Base-by-base conservation (phyloP, 1,140 invertebrate species). In the Lineus longissimus region DNA sequence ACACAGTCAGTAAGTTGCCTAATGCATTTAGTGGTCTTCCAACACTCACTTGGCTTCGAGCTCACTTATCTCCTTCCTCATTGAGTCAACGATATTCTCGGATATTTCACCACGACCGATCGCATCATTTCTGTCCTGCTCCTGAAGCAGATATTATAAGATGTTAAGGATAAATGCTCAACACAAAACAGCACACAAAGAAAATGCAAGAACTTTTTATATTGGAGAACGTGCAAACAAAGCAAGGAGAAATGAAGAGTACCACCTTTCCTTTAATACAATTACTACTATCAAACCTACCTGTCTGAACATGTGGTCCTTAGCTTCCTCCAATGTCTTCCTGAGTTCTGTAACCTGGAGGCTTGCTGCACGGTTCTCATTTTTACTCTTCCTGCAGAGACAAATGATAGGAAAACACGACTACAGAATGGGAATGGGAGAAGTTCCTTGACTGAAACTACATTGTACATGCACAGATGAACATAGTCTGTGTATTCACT, bases 31-130 rank as follows among this genome's bases (percentile, higher is more conserved):
- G n/a, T n/a, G n/a, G n/a, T n/a, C n/a, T n/a, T n/a, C n/a, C n/a
- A n/a, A n/a, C n/a, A 55, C 55, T 68, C 60, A 77, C 76, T 69
- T 72, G 45, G 69, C 64, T 60, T 64, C 67, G 1, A 70, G 64
- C 13, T 76, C 73, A 62, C 76, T 75, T 62, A 76, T 71, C 23
- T 73, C 70, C 59, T 64, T 68, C 57, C 74, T 74, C 47, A 79
- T 55, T 57, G 76, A 71, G 6, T 33, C 59, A 23, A 73, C 57
- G 45, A 66, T 71, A 40, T 64, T 71, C 63, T 77, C 75, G 25
- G 75, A 67, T 7, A 74, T 66, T 27, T 71, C 72, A 59, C 75
- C 74, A 51, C 74, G 77, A 56, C 76, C 73, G 23, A 75, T 71
- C 4, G 66, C 66, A 47, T 76, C 74, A 30, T 70, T 67, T 27